Base-by-base conservation (phyloP, 2,888 invertebrate genomes). In the Nomada fabriciana region DNA sequence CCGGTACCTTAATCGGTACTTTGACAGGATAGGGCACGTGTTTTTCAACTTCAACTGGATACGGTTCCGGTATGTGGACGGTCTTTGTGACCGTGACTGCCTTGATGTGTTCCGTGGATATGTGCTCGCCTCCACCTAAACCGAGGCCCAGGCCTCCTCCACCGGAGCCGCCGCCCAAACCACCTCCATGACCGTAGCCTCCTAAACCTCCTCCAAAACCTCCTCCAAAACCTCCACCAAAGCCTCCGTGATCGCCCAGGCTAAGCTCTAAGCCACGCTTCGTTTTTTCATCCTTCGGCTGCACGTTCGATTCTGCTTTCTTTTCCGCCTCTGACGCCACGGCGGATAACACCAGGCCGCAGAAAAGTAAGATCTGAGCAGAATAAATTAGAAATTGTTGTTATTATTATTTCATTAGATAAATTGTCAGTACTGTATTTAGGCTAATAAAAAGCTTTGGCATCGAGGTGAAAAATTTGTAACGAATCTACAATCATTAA, bases 31-130 rank as follows among this genome's bases (percentile, higher is more conserved):
- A 90, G 0, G 91, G 91, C 15, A 91, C 89, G 77, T 89, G 91
- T 52, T 91, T 91, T 25, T 87, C 86, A 29, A 91, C 90, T 25
- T 88, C 86, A 0, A 91, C 91, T 15, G 89, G 90, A 23, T 91
- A 91, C 3, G 91, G 91, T 0, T 83, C 82, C 2, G 91, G 91
- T 1, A 91, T 89, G 5, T 78, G 87, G 20, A 91, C 90, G 84
- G 92, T 91, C 70, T 93, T 93, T 60, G 93, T 93, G 73, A 93
- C 90, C 47, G 93, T 93, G 57, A 91, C 89, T 29, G 93, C 91
- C 61, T 76, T 73, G 70, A 93, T 64, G 63, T 89, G 90, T 13
- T 90, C 91, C 29, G 80, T 63, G 50, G 86, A 83, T 65, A 86
- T 42, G 1, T 82, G 79, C 82, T 89, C 52, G 50, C 74, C 64